These are phyloP conservation scores for Tillus elongatus DNA, from an alignment of 2,888 invertebrate genomes.

Conservation along the genomic window DNA sequence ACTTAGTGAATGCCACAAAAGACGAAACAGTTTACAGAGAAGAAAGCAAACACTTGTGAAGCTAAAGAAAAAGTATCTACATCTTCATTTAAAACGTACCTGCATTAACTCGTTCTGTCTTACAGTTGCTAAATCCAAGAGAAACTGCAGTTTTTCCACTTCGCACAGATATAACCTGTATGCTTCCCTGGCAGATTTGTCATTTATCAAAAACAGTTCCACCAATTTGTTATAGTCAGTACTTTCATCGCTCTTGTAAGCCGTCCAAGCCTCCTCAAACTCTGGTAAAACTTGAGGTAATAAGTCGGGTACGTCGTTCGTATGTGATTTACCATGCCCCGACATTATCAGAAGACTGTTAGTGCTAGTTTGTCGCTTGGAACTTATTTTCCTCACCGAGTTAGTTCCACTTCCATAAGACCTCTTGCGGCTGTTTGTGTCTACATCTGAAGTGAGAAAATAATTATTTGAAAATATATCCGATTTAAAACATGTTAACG, in stretches of 20 bases:
- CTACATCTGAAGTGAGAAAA: too few relatives aligned
- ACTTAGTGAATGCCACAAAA: too few relatives aligned
- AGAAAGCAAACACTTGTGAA: background rate
- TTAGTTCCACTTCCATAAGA: too few relatives aligned
- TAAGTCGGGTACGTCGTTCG: slow-evolving; percentile 12
- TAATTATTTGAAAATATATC: too few relatives aligned
- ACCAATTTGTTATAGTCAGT: slow-evolving; percentile 19
- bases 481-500: too few relatives aligned
- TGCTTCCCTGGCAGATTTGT: slow-evolving; percentile 18
- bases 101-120: slow-evolving; percentile 23
- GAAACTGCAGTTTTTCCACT: slow-evolving; percentile 20
- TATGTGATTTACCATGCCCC: slow-evolving; percentile 8
- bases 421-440: too few relatives aligned
- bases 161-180: slow-evolving; percentile 21
- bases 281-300: slow-evolving; percentile 21
- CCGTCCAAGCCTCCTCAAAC: slow-evolving; percentile 24
- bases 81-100: slow-evolving; percentile 13
- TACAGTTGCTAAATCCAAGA: slow-evolving; percentile 17
- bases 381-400: too few relatives aligned
- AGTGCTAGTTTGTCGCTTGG: too few relatives aligned
- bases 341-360: too few relatives aligned
- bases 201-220: slow-evolving; percentile 17
- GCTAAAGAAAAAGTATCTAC: slow-evolving; percentile 4
- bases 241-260: slow-evolving; percentile 19
- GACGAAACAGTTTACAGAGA: too few relatives aligned